Base-by-base conservation (phyloP, 2,113 vertebrate genomes). In the Piprites chloris region DNA sequence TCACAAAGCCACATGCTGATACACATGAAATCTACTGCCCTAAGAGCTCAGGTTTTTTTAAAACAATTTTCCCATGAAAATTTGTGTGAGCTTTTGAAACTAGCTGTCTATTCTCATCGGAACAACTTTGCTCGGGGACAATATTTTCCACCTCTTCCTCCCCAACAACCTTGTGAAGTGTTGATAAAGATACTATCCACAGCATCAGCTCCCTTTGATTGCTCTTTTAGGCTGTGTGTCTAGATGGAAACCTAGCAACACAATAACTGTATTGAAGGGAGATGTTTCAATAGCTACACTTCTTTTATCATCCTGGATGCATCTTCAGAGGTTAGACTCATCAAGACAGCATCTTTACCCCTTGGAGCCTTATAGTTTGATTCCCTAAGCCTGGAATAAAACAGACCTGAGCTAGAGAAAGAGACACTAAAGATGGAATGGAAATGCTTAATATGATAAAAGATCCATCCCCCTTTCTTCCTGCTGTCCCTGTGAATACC, bases 201-300 rank as follows among this genome's bases (percentile, higher is more conserved):
- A 59, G 66, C 69, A 73, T 86, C 80, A 81, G 73, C 83, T 81
- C 84, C 83, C 44, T 78, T 92, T 90, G 85, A 92, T 95, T 96
- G 95, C 69, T 89, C 76, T 94, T 96, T 93, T 96, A 86, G 89
- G 42, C 90, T 94, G 53, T 78, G 87, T 86, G 63, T 92, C 85
- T 87, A 78, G 83, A 87, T 94, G 96, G 96, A 95, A 97, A 87
- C 94, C 96, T 96, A 96, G 96, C 95, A 97, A 96, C 93, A 94
- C 83, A 94, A 68, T 89, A 90, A 66, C 79, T 74, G 46, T 83
- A 74, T 95, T 95, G 90, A 81, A 84, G 77, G 73, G 53, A 90
- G 69, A 37, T 46, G 49, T 92, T 95, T 96, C 89, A 91, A 79
- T 69, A 90, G 81, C 94, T 85, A 21, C 37, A 37, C 74, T 93